Percentiles rank a stretch among this genome's conserved stretches.
phyloP scores from a whole-genome alignment of 2,888 invertebrate species.

The Cactoblastis cactorum region DNA sequence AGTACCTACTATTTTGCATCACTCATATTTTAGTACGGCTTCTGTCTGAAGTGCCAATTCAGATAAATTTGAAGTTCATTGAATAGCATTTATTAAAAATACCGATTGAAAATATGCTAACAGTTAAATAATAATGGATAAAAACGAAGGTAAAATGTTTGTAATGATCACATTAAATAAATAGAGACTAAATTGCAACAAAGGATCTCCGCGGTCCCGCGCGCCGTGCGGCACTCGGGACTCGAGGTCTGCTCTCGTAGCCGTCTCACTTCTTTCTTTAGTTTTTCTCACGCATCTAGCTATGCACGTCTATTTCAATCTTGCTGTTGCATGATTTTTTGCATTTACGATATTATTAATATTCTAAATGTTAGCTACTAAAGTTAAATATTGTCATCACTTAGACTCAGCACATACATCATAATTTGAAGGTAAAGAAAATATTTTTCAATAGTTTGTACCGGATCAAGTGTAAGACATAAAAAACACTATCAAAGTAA shows the following conservation, averaged over 20 bases:
- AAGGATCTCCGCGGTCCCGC: constrained; percentile 44
- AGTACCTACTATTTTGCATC: constrained; percentile 73
- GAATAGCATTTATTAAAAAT: constrained; percentile 57
- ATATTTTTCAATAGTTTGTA: constrained; percentile 42
- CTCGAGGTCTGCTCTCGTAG: constrained; percentile 53
- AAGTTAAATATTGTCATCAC: constrained; percentile 64
- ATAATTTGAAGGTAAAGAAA: constrained; percentile 64
- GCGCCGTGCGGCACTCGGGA: constrained; percentile 39
- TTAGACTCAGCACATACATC: constrained; percentile 76
- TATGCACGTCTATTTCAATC: constrained; percentile 74
- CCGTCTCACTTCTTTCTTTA: constrained; percentile 57
- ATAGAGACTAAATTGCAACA: constrained; percentile 54
- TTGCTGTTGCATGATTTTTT: constrained; percentile 75
- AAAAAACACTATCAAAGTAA: constrained; percentile 30
- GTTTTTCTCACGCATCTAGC: constrained; percentile 77
- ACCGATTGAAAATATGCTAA: constrained; percentile 65
- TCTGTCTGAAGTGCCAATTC: constrained; percentile 73
- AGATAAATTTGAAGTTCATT: constrained; percentile 61
- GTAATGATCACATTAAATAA: constrained; percentile 64
- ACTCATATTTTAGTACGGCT: constrained; percentile 75
- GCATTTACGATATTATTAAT: constrained; percentile 53
- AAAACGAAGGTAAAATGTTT: constrained; percentile 63
- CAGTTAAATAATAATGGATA: constrained; percentile 68
- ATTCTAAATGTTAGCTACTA: constrained; percentile 69
- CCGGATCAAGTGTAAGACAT: constrained; percentile 73